phyloP scores from a whole-genome alignment of 2,888 invertebrate genomes.

The Trachelus stipa region DNA sequence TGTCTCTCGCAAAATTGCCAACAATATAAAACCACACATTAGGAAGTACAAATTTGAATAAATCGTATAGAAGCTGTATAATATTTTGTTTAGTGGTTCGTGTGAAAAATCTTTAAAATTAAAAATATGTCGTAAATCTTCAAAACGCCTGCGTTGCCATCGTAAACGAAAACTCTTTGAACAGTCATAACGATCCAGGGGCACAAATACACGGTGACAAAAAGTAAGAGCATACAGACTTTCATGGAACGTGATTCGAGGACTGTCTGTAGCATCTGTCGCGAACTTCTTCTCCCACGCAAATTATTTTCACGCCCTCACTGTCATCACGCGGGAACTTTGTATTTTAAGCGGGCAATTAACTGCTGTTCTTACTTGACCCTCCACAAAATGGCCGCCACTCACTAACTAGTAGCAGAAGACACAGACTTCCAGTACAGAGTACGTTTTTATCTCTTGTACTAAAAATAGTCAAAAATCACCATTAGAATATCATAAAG shows the following conservation, averaged over 20 bases:
- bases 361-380: neutral
- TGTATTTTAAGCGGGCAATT: neutral
- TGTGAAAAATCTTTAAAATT: neutral
- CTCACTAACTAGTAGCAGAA: neutral
- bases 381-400: neutral
- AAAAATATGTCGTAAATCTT: neutral
- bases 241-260: neutral
- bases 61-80: neutral
- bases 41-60: too few species aligned
- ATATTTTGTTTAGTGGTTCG: neutral
- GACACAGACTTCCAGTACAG: neutral
- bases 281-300: neutral
- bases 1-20: neutral
- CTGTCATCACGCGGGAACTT: neutral
- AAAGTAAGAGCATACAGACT: neutral
- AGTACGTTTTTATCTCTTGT: neutral
- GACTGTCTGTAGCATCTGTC: neutral
- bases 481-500: neutral
- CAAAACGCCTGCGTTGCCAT: neutral
- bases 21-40: neutral
- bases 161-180: neutral
- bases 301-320: neutral
- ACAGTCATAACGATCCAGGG: neutral
- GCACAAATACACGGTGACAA: neutral
- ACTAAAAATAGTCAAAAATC: neutral